Evolutionary conservation across 2,797 vertebrate species (phyloP), one percentile per base, ranked within the genome.

Genomic region (Sebastes hubbsi): DNA sequence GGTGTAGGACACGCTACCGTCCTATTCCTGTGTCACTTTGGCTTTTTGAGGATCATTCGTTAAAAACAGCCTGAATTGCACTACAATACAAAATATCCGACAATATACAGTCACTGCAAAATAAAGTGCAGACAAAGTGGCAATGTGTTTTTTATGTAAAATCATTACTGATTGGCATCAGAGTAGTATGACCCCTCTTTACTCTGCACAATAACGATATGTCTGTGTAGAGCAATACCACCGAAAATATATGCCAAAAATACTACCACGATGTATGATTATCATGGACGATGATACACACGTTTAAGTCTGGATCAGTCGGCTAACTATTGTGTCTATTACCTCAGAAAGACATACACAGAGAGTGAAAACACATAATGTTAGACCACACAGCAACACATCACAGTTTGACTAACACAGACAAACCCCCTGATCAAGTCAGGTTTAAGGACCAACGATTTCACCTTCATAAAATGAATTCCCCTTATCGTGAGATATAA

Each of bases 11-110:
- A 65, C 14, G 42, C 70, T 60, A 75, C 80, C 77, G 70, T 32
- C 88, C 69, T 81, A 69, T 85, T 91, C 68, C 81, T 83, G 83
- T 82, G 82, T 84, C 88, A 82, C 92, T 94, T 94, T 94, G 92
- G 93, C 88, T 90, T 93, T 84, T 83, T 84, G 82, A 87, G 83
- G 36, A 89, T 87, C 27, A 46, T 81, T 89, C 75, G 27, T 75
- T 67, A 59, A 76, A 87, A 74, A 87, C n/a, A 75, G 66, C 42
- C 82, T 72, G 29, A 80, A 79, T 78, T 59, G 34, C 67, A 76
- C 63, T n/a, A 83, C 66, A 27, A 72, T 80, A 88, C 46, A 80
- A 81, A 83, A 77, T 16, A 67, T 77, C 65, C 72, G 77, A 89
- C 81, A 84, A 79, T 76, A 66, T 62, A 83, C 46, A 91, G 63